phyloP scores from a whole-genome alignment of 2,797 vertebrate species.

The Phrynocephalus forsythii region DNA sequence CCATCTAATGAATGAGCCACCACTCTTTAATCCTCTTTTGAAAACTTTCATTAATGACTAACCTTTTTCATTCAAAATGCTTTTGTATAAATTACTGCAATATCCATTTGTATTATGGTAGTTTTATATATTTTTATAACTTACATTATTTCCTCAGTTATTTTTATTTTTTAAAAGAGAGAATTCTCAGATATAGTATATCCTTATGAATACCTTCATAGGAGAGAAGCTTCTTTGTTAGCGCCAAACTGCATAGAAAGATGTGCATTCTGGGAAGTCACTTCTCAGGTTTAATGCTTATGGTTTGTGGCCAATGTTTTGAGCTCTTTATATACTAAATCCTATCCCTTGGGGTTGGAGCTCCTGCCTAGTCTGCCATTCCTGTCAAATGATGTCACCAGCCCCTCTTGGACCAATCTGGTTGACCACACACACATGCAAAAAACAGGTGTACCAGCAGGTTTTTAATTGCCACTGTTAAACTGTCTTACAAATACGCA shows the following conservation, averaged over 20 bases:
- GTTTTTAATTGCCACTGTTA: slow-evolving; percentile 9
- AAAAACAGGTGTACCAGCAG: slow-evolving; percentile 35
- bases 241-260: too few relatives aligned
- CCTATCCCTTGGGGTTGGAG: neutral
- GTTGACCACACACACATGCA: neutral
- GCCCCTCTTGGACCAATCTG: too few relatives aligned
- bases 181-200: neutral
- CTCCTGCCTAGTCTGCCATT: neutral
- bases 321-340: neutral
- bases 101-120: neutral
- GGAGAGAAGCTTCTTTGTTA: too few relatives aligned
- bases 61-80: neutral
- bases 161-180: neutral
- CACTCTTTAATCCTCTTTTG: neutral
- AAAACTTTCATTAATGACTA: neutral
- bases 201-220: too few relatives aligned
- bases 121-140: neutral
- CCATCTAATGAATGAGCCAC: neutral
- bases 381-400: neutral
- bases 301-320: neutral
- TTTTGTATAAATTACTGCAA: neutral
- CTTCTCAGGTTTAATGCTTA: neutral
- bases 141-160: neutral
- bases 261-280: neutral
- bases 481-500: slow-evolving; percentile 29